These are phyloP conservation scores for Antennarius striatus DNA, from an alignment of 2,113 vertebrate genomes.

Conservation along the genomic window DNA sequence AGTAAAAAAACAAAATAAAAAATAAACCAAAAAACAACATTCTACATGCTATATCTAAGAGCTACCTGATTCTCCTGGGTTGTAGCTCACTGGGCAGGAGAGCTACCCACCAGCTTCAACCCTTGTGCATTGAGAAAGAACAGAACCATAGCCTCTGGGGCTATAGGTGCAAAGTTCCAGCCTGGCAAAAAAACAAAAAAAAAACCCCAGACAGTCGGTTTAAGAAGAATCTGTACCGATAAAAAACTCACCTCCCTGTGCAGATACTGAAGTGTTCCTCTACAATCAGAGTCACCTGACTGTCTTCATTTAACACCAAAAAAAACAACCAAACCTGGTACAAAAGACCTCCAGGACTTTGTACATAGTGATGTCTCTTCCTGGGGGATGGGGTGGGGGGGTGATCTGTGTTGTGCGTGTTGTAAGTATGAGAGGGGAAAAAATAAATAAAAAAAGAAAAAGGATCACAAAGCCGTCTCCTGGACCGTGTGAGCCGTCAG, in stretches of 20 bases:
- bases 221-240: no score
- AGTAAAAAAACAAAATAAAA: no score
- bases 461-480: constrained; percentile 83
- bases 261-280: not conserved
- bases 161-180: constrained; percentile 19
- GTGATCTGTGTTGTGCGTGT: not conserved
- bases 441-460: no score
- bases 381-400: not conserved
- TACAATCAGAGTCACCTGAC: not conserved
- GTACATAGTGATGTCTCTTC: not conserved
- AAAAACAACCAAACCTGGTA: not conserved
- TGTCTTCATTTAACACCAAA: no score
- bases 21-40: no score
- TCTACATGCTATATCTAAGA: no score
- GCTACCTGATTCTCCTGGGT: no score
- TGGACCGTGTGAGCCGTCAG: constrained; percentile 68
- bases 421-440: not conserved
- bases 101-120: not conserved
- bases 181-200: constrained; percentile 4
- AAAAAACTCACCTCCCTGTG: no score
- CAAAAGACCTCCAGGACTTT: not conserved
- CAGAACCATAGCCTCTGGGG: no score
- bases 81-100: constrained; percentile 3
- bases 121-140: no score
- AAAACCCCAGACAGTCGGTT: no score